phyloP scores from a whole-genome alignment of 1,140 invertebrate species.

The Nomia melanderi region DNA sequence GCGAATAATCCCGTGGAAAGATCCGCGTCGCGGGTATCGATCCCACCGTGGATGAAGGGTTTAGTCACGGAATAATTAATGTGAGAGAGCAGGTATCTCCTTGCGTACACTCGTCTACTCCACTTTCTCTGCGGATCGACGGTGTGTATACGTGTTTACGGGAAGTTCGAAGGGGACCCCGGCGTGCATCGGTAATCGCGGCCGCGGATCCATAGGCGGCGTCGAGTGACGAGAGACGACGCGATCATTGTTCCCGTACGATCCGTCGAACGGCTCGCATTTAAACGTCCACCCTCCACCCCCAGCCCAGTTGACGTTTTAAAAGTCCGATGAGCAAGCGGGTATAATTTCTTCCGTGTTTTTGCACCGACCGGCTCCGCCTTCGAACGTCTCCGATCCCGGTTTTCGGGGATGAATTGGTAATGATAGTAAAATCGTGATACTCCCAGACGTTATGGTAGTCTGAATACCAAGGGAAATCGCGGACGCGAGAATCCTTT shows the following conservation, averaged over 20 bases:
- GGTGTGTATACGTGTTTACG: constrained; percentile 59
- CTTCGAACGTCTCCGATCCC: neutral
- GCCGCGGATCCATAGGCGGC: constrained; percentile 28
- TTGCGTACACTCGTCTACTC: constrained; percentile 62
- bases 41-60: constrained; percentile 64
- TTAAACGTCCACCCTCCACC: neutral
- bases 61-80: constrained; percentile 68
- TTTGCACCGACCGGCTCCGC: neutral
- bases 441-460: too few relatives aligned
- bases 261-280: neutral
- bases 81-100: constrained; percentile 68
- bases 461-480: too few relatives aligned
- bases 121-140: constrained; percentile 64
- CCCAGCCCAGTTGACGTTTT: too few relatives aligned
- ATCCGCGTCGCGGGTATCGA: constrained; percentile 65
- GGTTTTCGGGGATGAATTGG: neutral
- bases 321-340: neutral
- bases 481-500: too few relatives aligned
- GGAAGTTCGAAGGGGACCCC: constrained; percentile 50
- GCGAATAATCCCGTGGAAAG: constrained; percentile 64
- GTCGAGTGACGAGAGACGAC: constrained; percentile 3
- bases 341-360: neutral
- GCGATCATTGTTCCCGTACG: constrained; percentile 20
- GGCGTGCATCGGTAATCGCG: constrained; percentile 46
- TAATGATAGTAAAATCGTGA: neutral